Percentiles rank a stretch among this genome's conserved stretches.
phyloP scores from a whole-genome alignment of 2,888 invertebrate species.

The Zaprionus lineosus region DNA sequence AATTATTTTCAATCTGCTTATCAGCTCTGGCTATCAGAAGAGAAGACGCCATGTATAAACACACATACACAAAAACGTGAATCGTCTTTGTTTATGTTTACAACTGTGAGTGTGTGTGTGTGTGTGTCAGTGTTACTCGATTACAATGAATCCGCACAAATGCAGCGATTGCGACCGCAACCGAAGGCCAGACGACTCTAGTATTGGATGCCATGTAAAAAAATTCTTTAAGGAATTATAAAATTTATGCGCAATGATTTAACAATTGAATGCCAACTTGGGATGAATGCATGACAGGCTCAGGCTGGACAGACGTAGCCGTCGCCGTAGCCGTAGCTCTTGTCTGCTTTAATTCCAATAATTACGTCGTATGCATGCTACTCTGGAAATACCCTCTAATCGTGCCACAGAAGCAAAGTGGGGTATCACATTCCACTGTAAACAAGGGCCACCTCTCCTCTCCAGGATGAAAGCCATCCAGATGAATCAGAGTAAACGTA shows the following conservation, averaged over 20 bases:
- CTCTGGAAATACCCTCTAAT: too few species aligned
- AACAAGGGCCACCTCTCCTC: too few species aligned
- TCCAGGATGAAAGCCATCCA: too few species aligned
- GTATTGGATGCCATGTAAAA: constrained; percentile 40
- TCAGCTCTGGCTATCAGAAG: constrained; percentile 27
- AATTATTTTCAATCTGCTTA: constrained; percentile 27
- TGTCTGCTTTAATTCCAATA: constrained; percentile 62
- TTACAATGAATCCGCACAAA: constrained; percentile 62
- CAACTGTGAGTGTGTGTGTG: not conserved
- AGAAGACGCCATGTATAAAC: not conserved
- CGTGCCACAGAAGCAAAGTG: too few species aligned
- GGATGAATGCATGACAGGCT: constrained; percentile 34
- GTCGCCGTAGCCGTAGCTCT: constrained; percentile 1
- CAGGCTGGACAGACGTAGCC: constrained; percentile 15
- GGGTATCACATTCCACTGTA: too few species aligned
- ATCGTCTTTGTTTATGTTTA: not conserved
- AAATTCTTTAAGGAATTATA: constrained; percentile 49
- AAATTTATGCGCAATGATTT: constrained; percentile 62
- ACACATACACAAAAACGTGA: not conserved
- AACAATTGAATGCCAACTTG: constrained; percentile 69
- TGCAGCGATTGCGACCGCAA: constrained; percentile 57
- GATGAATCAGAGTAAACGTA: too few species aligned
- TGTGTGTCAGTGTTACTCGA: constrained; percentile 26
- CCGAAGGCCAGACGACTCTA: constrained; percentile 49
- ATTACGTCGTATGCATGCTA: constrained; percentile 45